Conservation (phyloP, 2,113 vertebrate species). For the Catharus bicknelli region DNA sequence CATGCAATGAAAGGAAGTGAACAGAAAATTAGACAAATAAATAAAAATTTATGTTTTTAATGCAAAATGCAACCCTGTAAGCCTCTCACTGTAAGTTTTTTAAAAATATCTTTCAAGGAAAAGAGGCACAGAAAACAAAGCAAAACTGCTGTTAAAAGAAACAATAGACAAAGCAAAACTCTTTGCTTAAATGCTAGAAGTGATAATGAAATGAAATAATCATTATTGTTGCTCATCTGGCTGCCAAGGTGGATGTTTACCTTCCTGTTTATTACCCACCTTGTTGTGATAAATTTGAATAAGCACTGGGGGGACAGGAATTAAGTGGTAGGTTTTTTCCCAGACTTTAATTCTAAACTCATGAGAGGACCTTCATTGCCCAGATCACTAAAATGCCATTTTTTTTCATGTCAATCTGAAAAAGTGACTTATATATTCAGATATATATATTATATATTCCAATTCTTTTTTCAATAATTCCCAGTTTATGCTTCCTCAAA, state of each 20-base stretch:
- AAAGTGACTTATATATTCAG: background rate
- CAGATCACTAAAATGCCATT: background rate
- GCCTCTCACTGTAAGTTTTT: background rate
- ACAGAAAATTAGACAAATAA: constrained; percentile 40
- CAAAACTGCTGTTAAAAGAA: background rate
- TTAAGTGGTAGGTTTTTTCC: background rate
- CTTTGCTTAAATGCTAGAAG: background rate
- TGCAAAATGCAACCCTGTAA: constrained; percentile 38
- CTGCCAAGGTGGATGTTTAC: background rate
- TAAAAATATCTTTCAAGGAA: background rate
- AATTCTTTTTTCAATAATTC: background rate
- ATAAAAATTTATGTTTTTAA: constrained; percentile 5
- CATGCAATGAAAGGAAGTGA: background rate
- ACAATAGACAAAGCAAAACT: background rate
- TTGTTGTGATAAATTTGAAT: background rate
- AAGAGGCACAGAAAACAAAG: background rate
- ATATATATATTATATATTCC: background rate
- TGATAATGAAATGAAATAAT: constrained; percentile 1
- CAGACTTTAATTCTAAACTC: background rate
- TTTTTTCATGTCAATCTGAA: background rate
- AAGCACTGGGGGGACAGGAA: background rate
- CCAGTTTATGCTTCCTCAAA: background rate
- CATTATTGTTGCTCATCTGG: background rate
- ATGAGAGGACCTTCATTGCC: background rate
- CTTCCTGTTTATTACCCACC: background rate